phyloP scores from a whole-genome alignment of 2,797 vertebrate genomes.

The Catharus ustulatus region DNA sequence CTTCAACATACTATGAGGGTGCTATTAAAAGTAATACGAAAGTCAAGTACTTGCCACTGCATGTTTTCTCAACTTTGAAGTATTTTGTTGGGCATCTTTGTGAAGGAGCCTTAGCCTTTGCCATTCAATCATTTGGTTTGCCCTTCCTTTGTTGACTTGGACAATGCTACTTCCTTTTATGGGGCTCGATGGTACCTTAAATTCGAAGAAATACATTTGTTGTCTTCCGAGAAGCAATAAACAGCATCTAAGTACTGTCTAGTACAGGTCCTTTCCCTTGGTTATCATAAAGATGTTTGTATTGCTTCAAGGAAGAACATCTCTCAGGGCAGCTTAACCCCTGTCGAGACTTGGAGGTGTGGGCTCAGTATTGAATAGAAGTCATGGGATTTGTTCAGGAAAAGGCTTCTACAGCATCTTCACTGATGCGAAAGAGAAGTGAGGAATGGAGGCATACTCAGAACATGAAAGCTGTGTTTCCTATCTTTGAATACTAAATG shows the following conservation, averaged over 20 bases:
- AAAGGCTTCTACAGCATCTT: neutral
- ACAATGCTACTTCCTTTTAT: neutral
- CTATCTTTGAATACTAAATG: neutral
- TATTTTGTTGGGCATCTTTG: neutral
- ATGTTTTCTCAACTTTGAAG: neutral
- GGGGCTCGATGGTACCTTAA: neutral
- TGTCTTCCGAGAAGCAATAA: neutral
- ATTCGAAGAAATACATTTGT: neutral
- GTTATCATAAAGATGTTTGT: neutral
- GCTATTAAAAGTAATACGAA: neutral
- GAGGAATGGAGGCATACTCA: neutral
- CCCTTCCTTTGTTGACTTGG: neutral
- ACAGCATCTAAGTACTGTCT: neutral
- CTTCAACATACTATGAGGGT: neutral
- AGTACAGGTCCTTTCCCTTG: neutral
- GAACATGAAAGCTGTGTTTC: neutral
- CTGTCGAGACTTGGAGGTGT: neutral
- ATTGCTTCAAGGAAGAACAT: neutral
- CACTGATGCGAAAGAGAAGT: neutral
- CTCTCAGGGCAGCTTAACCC: neutral
- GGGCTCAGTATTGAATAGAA: neutral
- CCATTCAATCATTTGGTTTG: neutral
- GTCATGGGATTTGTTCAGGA: neutral
- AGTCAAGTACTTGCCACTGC: accelerated
- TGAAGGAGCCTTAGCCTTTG: neutral